These are phyloP conservation scores for Cataglyphis hispanica DNA, from an alignment of 1,140 invertebrate genomes.

Conservation along the genomic window DNA sequence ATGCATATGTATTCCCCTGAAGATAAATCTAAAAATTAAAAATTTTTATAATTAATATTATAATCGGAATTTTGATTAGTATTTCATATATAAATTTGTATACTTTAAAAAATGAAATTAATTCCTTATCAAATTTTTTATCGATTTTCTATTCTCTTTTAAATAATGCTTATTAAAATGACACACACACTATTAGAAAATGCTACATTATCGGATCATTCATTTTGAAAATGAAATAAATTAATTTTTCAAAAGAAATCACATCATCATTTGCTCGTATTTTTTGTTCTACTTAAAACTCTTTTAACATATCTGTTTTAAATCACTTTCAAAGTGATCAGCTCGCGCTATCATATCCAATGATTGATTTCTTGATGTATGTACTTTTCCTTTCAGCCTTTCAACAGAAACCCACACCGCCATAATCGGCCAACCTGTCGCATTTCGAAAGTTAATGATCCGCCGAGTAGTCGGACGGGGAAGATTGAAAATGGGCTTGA, in stretches of 20 bases:
- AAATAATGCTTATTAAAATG: background rate
- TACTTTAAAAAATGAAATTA: background rate
- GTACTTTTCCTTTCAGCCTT: constrained; percentile 37
- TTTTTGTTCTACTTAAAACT: background rate
- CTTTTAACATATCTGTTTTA: background rate
- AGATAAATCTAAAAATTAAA: background rate
- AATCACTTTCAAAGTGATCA: constrained; percentile 21
- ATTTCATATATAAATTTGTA: background rate
- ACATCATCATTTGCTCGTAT: background rate
- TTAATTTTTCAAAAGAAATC: constrained; percentile 22
- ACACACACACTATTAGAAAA: background rate
- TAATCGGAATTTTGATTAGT: background rate
- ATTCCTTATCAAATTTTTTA: background rate
- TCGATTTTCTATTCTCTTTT: background rate
- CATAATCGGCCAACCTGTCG: constrained; percentile 11
- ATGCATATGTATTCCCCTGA: background rate
- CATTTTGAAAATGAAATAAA: background rate
- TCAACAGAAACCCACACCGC: background rate
- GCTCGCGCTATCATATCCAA: background rate
- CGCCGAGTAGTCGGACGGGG: constrained; percentile 73
- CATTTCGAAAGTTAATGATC: constrained; percentile 63
- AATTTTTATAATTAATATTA: background rate
- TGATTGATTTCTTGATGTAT: constrained; percentile 32
- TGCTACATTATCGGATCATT: background rate
- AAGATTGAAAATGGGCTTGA: constrained; percentile 72